Conservation (phyloP, 1,140 invertebrate genomes). For the Asbolus verrucosus region DNA sequence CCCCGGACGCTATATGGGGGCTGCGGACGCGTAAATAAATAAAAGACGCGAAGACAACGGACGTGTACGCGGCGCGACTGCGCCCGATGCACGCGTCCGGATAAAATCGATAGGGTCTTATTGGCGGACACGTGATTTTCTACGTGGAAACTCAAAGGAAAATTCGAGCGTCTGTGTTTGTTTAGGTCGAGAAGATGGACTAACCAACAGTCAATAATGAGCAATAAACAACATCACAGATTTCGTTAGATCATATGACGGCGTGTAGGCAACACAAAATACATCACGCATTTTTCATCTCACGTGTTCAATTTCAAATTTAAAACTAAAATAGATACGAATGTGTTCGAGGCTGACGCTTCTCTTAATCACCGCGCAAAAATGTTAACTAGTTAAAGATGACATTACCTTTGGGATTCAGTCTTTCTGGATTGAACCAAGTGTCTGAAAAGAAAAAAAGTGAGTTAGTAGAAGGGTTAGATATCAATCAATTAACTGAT, state of each 20-base stretch:
- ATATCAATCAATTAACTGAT: background rate
- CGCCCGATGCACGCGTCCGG: conserved; percentile 7
- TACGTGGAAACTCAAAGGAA: no score
- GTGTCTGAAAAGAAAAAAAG: conserved; percentile 81
- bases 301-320: no score
- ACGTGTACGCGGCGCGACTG: conserved; percentile 12
- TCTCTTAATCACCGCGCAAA: no score
- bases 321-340: conserved; percentile 5
- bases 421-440: conserved; percentile 90
- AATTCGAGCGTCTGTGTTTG: background rate
- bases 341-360: no score
- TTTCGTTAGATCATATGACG: no score
- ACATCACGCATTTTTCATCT: no score
- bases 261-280: no score
- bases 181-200: background rate
- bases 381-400: background rate
- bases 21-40: conserved; percentile 16
- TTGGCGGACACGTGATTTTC: background rate
- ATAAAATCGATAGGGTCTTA: conserved; percentile 20
- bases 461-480: conserved; percentile 11
- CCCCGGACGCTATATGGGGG: conserved; percentile 4
- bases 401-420: conserved; percentile 85
- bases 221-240: no score
- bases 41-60: conserved; percentile 12
- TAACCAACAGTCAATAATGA: no score